Conservation (phyloP, 1,140 invertebrate species). For the Pomacea maculata region DNA sequence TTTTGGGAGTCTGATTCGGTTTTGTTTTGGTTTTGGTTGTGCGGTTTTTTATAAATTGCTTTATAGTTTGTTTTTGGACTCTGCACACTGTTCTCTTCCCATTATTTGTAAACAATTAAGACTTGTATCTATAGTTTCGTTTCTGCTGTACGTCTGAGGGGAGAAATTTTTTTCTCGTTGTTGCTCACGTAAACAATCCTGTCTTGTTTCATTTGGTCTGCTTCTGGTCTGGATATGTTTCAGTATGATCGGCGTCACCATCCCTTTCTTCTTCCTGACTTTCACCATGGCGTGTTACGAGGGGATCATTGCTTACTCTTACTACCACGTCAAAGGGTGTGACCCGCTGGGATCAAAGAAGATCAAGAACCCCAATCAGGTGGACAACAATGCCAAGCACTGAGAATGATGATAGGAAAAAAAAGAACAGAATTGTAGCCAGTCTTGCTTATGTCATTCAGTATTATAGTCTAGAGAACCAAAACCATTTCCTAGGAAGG, state of each 20-base stretch:
- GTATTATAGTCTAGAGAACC: too few species aligned
- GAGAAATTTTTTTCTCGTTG: not conserved
- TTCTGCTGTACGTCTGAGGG: not conserved
- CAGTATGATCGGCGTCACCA: not conserved
- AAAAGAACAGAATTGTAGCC: not conserved
- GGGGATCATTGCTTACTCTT: conserved; percentile 74
- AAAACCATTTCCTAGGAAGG: too few species aligned
- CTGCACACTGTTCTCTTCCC: too few species aligned
- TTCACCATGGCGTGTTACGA: conserved; percentile 30
- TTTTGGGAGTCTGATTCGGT: too few species aligned
- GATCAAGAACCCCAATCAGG: conserved; percentile 65
- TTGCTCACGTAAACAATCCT: not conserved
- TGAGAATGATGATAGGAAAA: not conserved
- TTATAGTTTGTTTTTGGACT: too few species aligned
- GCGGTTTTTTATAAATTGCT: too few species aligned
- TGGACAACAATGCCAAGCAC: conserved; percentile 59
- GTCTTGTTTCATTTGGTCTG: not conserved
- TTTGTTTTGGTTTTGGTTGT: too few species aligned
- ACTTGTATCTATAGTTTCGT: not conserved
- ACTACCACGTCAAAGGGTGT: conserved; percentile 53
- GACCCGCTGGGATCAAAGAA: conserved; percentile 58
- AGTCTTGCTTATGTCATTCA: too few species aligned
- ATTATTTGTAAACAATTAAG: not conserved
- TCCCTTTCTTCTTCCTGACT: not conserved
- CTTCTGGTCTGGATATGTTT: not conserved